A percentile compares a stretch with the other conserved stretches of the same genome.
These are phyloP conservation scores for Folsomia manolachei DNA, from an alignment of 2,888 invertebrate species.

Conservation along the genomic window DNA sequence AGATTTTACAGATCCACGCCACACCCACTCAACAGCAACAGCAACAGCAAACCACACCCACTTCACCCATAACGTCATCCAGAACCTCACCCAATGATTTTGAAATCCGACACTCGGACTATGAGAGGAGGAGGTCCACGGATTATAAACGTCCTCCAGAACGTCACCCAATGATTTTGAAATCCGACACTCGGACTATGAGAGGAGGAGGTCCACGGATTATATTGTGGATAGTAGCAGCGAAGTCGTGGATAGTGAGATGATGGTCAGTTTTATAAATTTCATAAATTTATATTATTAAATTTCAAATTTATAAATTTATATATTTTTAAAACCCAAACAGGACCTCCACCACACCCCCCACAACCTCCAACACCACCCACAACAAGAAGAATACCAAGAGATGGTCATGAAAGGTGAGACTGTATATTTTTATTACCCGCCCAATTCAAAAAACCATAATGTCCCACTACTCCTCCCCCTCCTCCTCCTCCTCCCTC, in stretches of 20 bases:
- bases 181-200: too few relatives aligned
- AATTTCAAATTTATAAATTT: background rate
- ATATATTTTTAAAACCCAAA: background rate
- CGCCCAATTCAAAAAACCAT: background rate
- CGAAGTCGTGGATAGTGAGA: background rate
- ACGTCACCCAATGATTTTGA: too few relatives aligned
- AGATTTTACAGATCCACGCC: too few relatives aligned
- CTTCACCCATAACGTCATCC: background rate
- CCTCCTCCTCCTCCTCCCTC: background rate
- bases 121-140: too few relatives aligned
- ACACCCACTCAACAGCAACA: background rate
- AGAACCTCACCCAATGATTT: too few relatives aligned
- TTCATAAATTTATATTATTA: background rate
- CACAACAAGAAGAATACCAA: background rate
- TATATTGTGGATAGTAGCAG: background rate
- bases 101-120: too few relatives aligned
- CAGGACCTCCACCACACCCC: background rate
- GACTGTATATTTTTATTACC: background rate
- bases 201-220: background rate
- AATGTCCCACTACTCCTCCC: background rate
- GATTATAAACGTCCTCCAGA: too few relatives aligned
- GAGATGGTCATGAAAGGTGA: background rate
- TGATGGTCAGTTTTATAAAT: background rate
- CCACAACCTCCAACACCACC: background rate
- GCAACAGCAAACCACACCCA: background rate